These are phyloP conservation scores for Dryobotodes eremita DNA, from an alignment of 2,888 invertebrate species.

Conservation along the genomic window DNA sequence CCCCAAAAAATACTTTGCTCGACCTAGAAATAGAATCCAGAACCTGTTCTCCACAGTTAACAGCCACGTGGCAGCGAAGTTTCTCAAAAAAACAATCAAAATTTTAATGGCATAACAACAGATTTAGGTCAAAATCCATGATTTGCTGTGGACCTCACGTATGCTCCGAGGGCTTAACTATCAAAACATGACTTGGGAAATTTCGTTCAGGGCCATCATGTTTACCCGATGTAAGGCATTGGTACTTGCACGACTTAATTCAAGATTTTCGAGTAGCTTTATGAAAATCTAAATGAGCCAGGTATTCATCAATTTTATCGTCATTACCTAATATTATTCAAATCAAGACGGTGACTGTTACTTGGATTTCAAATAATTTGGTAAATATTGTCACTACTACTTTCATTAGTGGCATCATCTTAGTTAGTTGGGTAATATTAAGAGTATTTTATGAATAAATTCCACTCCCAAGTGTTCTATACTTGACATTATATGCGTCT, in stretches of 20 bases:
- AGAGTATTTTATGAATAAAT: constrained; percentile 31
- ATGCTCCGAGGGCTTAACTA: constrained; percentile 35
- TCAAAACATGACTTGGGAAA: constrained; percentile 40
- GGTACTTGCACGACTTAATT: constrained; percentile 3
- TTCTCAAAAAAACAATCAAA: constrained; percentile 3
- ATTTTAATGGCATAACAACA: constrained; percentile 1
- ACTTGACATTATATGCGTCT: constrained; percentile 23
- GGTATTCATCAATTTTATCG: neutral
- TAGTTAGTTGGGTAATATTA: neutral
- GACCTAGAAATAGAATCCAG: neutral
- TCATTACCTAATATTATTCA: neutral
- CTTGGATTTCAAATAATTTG: neutral
- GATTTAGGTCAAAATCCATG: constrained; percentile 30
- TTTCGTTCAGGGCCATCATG: constrained; percentile 31
- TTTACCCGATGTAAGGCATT: constrained; percentile 15
- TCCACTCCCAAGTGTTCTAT: neutral
- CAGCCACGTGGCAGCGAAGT: neutral
- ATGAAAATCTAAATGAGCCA: neutral
- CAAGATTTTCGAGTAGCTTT: neutral
- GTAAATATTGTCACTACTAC: neutral
- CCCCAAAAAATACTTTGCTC: neutral
- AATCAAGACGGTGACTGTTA: neutral
- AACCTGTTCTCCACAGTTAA: neutral
- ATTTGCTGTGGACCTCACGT: constrained; percentile 44
- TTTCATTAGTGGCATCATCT: neutral